Conservation (phyloP, 2,797 vertebrate genomes). For the Protosalanx chinensis region DNA sequence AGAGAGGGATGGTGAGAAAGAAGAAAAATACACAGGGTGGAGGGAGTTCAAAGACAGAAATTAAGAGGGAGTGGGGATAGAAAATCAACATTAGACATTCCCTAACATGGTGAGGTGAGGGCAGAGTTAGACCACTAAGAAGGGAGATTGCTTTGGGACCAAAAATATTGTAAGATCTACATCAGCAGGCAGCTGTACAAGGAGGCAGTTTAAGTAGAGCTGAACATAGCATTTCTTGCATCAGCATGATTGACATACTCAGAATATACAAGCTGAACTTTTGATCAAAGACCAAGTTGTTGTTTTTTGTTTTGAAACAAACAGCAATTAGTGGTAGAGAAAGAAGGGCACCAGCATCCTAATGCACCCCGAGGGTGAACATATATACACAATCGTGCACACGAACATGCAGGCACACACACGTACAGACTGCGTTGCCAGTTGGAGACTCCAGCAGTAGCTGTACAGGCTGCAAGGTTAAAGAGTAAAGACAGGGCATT, state of each 20-base stretch:
- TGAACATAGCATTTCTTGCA: background rate
- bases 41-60: background rate
- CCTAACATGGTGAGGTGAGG: background rate
- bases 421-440: background rate
- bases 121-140: background rate
- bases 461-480: background rate
- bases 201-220: background rate
- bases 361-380: slow-evolving; percentile 3
- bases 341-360: background rate
- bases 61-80: background rate
- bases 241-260: background rate
- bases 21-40: background rate
- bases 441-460: background rate
- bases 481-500: background rate
- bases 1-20: background rate
- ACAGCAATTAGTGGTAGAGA: background rate
- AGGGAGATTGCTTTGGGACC: background rate
- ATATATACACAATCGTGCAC: background rate
- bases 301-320: background rate
- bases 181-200: background rate
- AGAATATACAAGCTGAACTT: background rate
- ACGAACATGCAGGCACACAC: background rate
- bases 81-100: too few species aligned
- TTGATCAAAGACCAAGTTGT: background rate
- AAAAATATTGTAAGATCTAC: background rate